Evolutionary conservation across 2,888 invertebrate species (phyloP).

Genomic region (Lydus trimaculatus): DNA sequence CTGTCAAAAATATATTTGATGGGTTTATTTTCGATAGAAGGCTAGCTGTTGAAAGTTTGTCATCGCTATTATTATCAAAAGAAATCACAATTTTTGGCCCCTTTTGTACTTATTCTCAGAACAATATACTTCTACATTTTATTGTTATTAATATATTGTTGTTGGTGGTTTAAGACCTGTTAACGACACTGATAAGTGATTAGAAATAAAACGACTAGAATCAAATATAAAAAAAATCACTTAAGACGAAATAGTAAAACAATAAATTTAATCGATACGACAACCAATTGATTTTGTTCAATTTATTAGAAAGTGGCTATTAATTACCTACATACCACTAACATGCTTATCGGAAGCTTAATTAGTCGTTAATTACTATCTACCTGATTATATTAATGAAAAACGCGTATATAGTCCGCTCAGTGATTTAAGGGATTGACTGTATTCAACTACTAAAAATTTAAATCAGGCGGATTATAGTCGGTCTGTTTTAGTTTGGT

Average conservation of each 20-base stretch:
- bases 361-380: neutral
- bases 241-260: neutral
- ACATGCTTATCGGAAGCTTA: neutral
- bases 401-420: neutral
- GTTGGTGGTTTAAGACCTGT: neutral
- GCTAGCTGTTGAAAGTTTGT: neutral
- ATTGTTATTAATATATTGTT: neutral
- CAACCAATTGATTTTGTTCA: neutral
- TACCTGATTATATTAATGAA: neutral
- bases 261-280: neutral
- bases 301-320: neutral
- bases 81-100: too few relatives aligned
- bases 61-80: neutral
- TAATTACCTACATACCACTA: neutral
- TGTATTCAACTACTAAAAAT: neutral
- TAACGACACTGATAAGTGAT: neutral
- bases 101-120: too few relatives aligned
- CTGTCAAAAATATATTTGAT: constrained; percentile 30
- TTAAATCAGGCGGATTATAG: too few relatives aligned
- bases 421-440: neutral
- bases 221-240: neutral
- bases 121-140: too few relatives aligned
- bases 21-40: constrained; percentile 15
- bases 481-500: too few relatives aligned
- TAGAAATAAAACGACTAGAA: neutral